phyloP scores from a whole-genome alignment of 2,797 vertebrate species.

The Semaprochilodus insignis region DNA sequence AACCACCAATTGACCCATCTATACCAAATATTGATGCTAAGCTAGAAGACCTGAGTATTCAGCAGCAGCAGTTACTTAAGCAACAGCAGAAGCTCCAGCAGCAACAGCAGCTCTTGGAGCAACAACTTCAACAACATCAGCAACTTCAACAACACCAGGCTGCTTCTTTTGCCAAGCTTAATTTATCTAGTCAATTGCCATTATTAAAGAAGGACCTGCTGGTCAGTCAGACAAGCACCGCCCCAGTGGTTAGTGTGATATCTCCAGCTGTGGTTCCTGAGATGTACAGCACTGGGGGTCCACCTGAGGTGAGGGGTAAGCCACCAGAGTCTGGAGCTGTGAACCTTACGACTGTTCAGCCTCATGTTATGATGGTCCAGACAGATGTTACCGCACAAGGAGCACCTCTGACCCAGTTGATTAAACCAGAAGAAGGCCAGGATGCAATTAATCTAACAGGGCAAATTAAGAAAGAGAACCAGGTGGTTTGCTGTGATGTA shows the following conservation, averaged over 20 bases:
- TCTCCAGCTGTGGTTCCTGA: slow-evolving; percentile 76
- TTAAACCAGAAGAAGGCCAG: slow-evolving; percentile 86
- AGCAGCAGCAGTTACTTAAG: slow-evolving; percentile 80
- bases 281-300: slow-evolving; percentile 76
- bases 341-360: slow-evolving; percentile 77
- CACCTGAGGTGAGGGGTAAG: slow-evolving; percentile 86
- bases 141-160: slow-evolving; percentile 81
- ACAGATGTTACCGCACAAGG: slow-evolving; percentile 82
- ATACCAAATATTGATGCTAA: slow-evolving; percentile 85
- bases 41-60: slow-evolving; percentile 84
- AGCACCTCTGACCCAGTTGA: slow-evolving; percentile 86
- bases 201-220: slow-evolving; percentile 88
- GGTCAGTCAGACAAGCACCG: slow-evolving; percentile 82
- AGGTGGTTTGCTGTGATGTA: slow-evolving; percentile 93
- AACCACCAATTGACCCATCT: slow-evolving; percentile 75
- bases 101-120: slow-evolving; percentile 78
- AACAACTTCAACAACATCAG: slow-evolving; percentile 81
- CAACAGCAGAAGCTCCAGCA: slow-evolving; percentile 78
- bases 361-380: slow-evolving; percentile 91
- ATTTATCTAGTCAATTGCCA: slow-evolving; percentile 83
- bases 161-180: slow-evolving; percentile 85
- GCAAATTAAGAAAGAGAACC: slow-evolving; percentile 90
- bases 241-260: slow-evolving; percentile 76
- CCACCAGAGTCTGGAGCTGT: slow-evolving; percentile 76
- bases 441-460: slow-evolving; percentile 89